phyloP scores from a whole-genome alignment of 2,888 invertebrate species.

The Thalpophila matura region DNA sequence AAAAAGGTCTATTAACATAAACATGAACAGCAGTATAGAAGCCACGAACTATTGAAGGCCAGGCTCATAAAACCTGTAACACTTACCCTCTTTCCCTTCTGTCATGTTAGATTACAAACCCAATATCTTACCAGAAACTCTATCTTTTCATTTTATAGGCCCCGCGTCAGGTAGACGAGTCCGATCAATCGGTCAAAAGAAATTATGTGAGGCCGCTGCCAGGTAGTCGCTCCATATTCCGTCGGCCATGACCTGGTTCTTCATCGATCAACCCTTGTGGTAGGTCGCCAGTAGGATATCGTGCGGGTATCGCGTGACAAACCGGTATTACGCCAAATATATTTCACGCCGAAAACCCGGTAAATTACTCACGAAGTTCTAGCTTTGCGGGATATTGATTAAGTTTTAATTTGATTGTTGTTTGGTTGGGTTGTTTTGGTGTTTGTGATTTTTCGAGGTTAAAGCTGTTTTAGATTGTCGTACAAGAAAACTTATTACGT shows the following conservation, averaged over 20 bases:
- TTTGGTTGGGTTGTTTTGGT: neutral
- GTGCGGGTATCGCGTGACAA: slow-evolving; percentile 67
- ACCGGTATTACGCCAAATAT: slow-evolving; percentile 33
- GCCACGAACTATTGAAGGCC: neutral
- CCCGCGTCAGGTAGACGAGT: slow-evolving; percentile 21
- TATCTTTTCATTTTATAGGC: slow-evolving; percentile 27
- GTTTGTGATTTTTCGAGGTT: slow-evolving; percentile 16
- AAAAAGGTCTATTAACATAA: no score
- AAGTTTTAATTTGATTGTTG: slow-evolving; percentile 40
- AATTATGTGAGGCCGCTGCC: slow-evolving; percentile 36
- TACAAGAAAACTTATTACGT: slow-evolving; percentile 6
- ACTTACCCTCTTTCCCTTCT: slow-evolving; percentile 3
- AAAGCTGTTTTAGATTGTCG: neutral
- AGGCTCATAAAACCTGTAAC: neutral
- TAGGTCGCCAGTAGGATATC: slow-evolving; percentile 72
- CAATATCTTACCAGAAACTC: slow-evolving; percentile 15
- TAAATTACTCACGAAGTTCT: slow-evolving; percentile 28
- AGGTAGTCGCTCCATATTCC: slow-evolving; percentile 33
- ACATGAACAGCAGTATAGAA: no score
- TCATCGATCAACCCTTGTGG: slow-evolving; percentile 76
- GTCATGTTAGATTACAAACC: slow-evolving; percentile 16
- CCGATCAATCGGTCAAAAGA: slow-evolving; percentile 51
- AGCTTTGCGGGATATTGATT: slow-evolving; percentile 42
- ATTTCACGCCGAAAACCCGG: slow-evolving; percentile 32
- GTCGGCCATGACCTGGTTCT: slow-evolving; percentile 78